Evolutionary conservation across 2,113 vertebrate genomes (phyloP), one percentile per base, ranked within the genome.

Genomic region (Bambusicola thoracicus): DNA sequence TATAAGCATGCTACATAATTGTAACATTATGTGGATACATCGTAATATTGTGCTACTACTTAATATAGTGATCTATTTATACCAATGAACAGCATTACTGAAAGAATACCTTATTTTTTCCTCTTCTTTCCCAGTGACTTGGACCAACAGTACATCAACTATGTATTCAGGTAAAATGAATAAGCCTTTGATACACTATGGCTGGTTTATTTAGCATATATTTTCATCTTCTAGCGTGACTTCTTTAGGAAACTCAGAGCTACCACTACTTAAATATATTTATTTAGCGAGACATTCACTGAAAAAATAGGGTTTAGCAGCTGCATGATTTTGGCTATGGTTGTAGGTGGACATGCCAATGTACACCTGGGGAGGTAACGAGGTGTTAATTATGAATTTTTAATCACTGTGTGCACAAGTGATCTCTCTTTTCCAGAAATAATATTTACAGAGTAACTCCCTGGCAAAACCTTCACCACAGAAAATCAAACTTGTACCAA

Each of bases 141-240:
- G 93, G 99, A 99, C 82, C 98, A 99, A 92, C 99, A 99, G 91
- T 99, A 98, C 89, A 97, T 99, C 79, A 99, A 99, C 98, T 99
- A 99, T 93, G 44, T 98, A 90, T 98, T 98, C 98, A 99, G 99
- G 99, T 99, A 98, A 98, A 97, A 92, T 70, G n/a, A 91, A 68
- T 82, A 93, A 81, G 53, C 43, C 85, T 88, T 88, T 85, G 74
- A 56, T 85, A 72, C 20, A 56, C 38, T 25, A n/a, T 40, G 68
- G 38, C 59, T 81, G 62, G 8, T 58, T 81, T 77, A 53, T 61
- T 14, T 73, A 38, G 11, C 30, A 17, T 59, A 38, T 80, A 22
- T 88, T 93, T 90, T 87, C 12, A n/a, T 88, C 91, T 93, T 91
- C 58, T 76, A 0, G n/a, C 1, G 0, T 53, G 36, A 22, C 21